These are phyloP conservation scores for Neodiprion lecontei DNA, from an alignment of 1,140 invertebrate genomes.

Conservation along the genomic window DNA sequence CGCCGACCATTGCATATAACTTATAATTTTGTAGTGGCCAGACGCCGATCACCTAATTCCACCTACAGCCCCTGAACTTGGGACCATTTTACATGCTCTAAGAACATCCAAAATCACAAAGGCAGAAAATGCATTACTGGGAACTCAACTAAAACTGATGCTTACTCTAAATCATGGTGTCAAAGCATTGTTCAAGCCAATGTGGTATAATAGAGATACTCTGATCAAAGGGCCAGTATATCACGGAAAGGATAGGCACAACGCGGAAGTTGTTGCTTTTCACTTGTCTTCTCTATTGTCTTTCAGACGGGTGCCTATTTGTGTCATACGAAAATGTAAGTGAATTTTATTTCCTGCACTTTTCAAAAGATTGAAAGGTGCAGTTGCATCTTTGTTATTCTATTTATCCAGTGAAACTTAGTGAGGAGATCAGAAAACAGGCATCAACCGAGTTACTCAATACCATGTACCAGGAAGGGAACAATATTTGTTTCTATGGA, in stretches of 20 bases:
- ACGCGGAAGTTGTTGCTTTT: slow-evolving; percentile 95
- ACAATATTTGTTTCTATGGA: slow-evolving; percentile 82
- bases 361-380: too few species aligned
- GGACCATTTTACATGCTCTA: slow-evolving; percentile 75
- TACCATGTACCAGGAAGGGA: slow-evolving; percentile 64
- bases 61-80: slow-evolving; percentile 68
- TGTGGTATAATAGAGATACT: slow-evolving; percentile 80
- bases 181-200: slow-evolving; percentile 88
- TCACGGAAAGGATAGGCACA: slow-evolving; percentile 88
- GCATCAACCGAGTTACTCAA: slow-evolving; percentile 71
- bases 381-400: slow-evolving; percentile 8
- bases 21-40: slow-evolving; percentile 69
- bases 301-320: slow-evolving; percentile 79
- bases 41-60: slow-evolving; percentile 72
- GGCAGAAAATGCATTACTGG: slow-evolving; percentile 78
- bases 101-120: slow-evolving; percentile 72
- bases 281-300: slow-evolving; percentile 83
- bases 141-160: slow-evolving; percentile 90
- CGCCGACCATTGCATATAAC: too few species aligned
- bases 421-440: slow-evolving; percentile 74
- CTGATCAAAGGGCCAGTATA: slow-evolving; percentile 83
- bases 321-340: slow-evolving; percentile 68
- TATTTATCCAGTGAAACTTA: slow-evolving; percentile 68
- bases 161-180: slow-evolving; percentile 79
- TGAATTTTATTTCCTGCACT: too few species aligned